Conservation (phyloP, 2,113 vertebrate genomes). For the Macaca mulatta region DNA sequence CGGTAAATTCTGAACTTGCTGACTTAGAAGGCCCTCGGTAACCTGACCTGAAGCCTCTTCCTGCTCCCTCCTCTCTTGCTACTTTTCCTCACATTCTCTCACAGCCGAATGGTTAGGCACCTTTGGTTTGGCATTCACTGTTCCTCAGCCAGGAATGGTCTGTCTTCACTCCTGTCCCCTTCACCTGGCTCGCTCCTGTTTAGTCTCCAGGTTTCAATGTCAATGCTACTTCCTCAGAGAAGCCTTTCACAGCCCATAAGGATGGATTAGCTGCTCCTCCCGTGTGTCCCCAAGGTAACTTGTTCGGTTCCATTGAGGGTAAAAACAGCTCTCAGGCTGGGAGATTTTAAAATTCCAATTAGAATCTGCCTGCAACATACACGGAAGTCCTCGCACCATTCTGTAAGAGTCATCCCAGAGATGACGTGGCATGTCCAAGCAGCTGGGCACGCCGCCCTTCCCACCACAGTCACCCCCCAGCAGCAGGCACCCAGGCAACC, state of each 20-base stretch:
- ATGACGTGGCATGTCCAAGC: neutral
- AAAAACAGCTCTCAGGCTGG: neutral
- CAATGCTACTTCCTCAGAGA: neutral
- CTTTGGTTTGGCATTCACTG: neutral
- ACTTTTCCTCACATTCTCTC: neutral
- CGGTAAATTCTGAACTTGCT: neutral
- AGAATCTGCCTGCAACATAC: neutral
- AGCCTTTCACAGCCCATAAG: neutral
- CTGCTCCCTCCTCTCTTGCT: neutral
- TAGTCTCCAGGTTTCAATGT: neutral
- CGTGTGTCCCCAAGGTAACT: neutral
- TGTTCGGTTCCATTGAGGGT: neutral
- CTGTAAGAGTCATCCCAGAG: neutral
- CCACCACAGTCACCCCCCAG: neutral
- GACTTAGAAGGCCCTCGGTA: no score
- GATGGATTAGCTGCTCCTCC: neutral
- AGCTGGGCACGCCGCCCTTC: neutral
- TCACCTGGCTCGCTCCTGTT: neutral
- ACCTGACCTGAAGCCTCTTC: neutral
- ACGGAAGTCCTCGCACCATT: neutral
- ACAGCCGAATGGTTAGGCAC: fast-evolving
- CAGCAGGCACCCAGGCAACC: no score
- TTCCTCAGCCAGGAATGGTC: neutral
- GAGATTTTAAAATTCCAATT: neutral
- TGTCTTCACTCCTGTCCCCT: neutral